Conservation (phyloP, 2,888 invertebrate species). For the Tanypteryx hageni region DNA sequence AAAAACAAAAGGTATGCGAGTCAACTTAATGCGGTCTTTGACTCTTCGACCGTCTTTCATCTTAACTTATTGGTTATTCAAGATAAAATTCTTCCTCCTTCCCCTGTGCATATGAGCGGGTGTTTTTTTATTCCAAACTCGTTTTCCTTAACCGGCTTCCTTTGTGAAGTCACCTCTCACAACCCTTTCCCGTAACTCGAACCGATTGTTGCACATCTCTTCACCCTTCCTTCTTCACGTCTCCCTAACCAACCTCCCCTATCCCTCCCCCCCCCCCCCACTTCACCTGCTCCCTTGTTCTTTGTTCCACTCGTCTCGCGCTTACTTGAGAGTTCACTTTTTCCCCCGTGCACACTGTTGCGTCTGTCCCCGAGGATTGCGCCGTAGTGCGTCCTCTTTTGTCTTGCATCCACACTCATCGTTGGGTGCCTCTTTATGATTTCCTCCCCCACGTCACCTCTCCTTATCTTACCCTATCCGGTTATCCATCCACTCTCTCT, state of each 20-base stretch:
- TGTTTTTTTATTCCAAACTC: not conserved
- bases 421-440: not conserved
- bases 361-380: not conserved
- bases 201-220: conserved; percentile 16
- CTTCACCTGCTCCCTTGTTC: not conserved
- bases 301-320: not conserved
- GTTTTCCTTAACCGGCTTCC: not conserved
- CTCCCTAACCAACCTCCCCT: conserved; percentile 5
- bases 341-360: not conserved
- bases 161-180: not conserved
- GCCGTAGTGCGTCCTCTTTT: not conserved
- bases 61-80: too few species aligned
- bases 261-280: not conserved
- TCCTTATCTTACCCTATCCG: not conserved
- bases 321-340: not conserved
- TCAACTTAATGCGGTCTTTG: not conserved
- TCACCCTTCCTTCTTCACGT: not conserved
- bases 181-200: not conserved
- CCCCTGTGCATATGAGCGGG: not conserved
- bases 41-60: too few species aligned
- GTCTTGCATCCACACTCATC: not conserved
- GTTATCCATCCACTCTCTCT: not conserved
- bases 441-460: not conserved
- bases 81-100: too few species aligned
- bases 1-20: too few species aligned